A percentile compares a stretch with the other conserved stretches of the same genome.
Conservation (phyloP, 2,888 invertebrate genomes). For the Apocheima hispidaria region DNA sequence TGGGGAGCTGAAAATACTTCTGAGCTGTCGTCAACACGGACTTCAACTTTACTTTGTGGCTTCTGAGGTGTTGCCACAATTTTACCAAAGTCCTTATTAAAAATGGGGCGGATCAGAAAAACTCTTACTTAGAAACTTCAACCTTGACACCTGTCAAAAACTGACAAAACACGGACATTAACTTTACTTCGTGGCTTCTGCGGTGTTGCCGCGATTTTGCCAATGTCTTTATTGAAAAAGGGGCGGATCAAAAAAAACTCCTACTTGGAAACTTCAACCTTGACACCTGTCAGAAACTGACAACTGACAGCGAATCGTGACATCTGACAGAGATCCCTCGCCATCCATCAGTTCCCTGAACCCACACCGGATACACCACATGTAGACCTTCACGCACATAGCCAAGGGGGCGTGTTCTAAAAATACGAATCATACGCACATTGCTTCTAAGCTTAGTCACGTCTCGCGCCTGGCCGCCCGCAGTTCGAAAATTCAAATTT, state of each 20-base stretch:
- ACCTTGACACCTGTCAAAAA: slow-evolving; percentile 40
- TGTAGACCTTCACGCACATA: slow-evolving; percentile 56
- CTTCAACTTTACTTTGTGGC: background rate
- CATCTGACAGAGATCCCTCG: slow-evolving; percentile 35
- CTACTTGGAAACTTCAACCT: slow-evolving; percentile 5
- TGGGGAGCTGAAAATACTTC: too few species aligned
- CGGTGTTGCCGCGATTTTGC: too few species aligned
- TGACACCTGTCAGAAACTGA: slow-evolving; percentile 40
- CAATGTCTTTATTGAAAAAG: too few species aligned
- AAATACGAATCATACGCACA: slow-evolving; percentile 72
- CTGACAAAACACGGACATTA: slow-evolving; percentile 11
- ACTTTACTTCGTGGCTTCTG: background rate
- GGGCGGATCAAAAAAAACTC: background rate
- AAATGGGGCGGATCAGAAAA: background rate
- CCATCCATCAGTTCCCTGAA: slow-evolving; percentile 58
- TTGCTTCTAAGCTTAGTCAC: slow-evolving; percentile 68
- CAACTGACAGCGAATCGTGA: slow-evolving; percentile 35
- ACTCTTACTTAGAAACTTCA: background rate
- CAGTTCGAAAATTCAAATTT: slow-evolving; percentile 51
- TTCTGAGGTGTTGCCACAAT: too few species aligned
- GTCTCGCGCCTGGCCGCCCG: slow-evolving; percentile 59
- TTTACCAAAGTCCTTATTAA: too few species aligned
- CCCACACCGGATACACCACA: slow-evolving; percentile 67
- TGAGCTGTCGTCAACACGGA: too few species aligned
- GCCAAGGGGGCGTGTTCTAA: slow-evolving; percentile 83